Evolutionary conservation across 1,140 invertebrate genomes (phyloP), one percentile per base, ranked within the genome.

Genomic region (Pseudomyrmex flavicornis): DNA sequence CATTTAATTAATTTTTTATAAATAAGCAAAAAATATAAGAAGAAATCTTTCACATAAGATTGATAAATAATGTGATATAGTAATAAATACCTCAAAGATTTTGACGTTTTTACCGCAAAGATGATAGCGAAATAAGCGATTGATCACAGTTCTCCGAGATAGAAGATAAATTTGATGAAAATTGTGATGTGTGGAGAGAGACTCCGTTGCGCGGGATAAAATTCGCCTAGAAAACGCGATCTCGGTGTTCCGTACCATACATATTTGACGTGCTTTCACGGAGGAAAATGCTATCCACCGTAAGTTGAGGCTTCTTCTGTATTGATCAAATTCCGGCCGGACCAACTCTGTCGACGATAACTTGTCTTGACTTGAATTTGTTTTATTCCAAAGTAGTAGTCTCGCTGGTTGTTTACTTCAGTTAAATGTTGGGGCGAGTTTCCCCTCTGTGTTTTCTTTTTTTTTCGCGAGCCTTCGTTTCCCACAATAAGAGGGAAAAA

Each of bases 321-420:
- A 85, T 85, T 85, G 83, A 85, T 85, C 77, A 85, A 82, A 61
- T 68, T 84, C 76, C 10, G 50, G 15, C 58, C 44, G 20, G 66
- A 80, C 56, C 65, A 84, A 80, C 74, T 83, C 73, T 54, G 56
- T 52, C 54, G 54, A 52, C 56, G 56, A 79, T 69, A 61, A 80
- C 52, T 69, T 79, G 48, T 46, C 74, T 62, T 12, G 17, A 63
- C 75, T 48, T 26, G 75, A 65, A 84, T 84, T 84, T 84, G 9
- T 75, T 82, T 75, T 82, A 22, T 2, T 0, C 20, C 79, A 54
- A 82, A 82, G 58, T 82, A 82, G 58, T 82, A 82, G 66, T 72
- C n/a, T 8, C 62, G 54, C 54, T 26, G 35, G 65, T 50, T 79
- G 76, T 59, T 70, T 80, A 46, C 72, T 80, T 72, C 12, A 17